phyloP scores from a whole-genome alignment of 2,113 vertebrate species.

The Carollia perspicillata region DNA sequence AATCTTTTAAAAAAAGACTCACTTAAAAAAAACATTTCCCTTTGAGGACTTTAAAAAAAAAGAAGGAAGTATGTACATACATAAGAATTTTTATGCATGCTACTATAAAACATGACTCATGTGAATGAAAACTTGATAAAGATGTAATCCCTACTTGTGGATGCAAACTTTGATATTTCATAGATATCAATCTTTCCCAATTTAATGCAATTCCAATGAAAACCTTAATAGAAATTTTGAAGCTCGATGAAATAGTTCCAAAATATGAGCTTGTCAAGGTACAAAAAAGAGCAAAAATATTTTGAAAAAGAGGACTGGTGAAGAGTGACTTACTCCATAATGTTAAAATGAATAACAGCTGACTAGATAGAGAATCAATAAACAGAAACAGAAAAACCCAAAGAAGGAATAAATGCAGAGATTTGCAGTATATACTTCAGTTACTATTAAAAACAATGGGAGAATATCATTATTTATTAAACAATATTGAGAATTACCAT shows the following conservation, averaged over 20 bases:
- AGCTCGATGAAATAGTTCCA: background rate
- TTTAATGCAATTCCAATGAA: background rate
- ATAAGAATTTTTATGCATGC: background rate
- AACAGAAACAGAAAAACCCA: background rate
- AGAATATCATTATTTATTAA: background rate
- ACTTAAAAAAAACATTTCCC: too few species aligned
- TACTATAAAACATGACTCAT: background rate
- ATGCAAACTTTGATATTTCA: background rate
- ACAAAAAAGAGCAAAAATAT: background rate
- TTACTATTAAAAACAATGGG: background rate
- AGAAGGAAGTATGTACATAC: background rate
- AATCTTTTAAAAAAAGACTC: too few species aligned
- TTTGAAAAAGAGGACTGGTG: background rate
- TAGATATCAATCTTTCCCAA: background rate
- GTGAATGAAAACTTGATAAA: background rate
- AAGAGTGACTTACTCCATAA: background rate
- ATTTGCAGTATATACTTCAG: background rate
- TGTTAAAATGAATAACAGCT: background rate
- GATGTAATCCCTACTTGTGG: background rate
- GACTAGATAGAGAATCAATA: background rate
- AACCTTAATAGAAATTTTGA: background rate
- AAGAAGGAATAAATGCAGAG: background rate
- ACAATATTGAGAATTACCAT: background rate
- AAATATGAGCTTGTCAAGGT: background rate
- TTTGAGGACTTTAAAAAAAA: too few species aligned